A percentile compares a stretch with the other conserved stretches of the same genome.
Evolutionary conservation across 1,140 invertebrate genomes (phyloP).

Genomic region (Ips typographus): DNA sequence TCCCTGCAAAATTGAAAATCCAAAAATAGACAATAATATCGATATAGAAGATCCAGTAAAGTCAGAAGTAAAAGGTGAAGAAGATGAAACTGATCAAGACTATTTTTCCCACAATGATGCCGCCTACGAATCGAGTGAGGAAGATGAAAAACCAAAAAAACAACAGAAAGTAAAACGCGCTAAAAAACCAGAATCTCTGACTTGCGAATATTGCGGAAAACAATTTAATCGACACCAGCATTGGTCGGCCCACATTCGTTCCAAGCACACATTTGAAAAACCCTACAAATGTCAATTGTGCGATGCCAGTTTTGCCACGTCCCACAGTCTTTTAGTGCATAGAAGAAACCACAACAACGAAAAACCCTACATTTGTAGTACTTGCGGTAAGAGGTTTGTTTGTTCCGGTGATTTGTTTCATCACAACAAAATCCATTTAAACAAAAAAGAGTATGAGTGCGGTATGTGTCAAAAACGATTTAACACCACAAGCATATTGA

Average conservation of each 20-base stretch:
- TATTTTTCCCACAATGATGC: background rate
- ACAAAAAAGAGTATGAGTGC: slow-evolving; percentile 41
- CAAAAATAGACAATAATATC: background rate
- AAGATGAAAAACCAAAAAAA: slow-evolving; percentile 15
- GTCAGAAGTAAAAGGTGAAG: background rate
- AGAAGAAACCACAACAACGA: slow-evolving; percentile 41
- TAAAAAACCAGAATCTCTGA: slow-evolving; percentile 33
- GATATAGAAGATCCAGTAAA: background rate
- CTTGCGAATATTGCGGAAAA: slow-evolving; percentile 40
- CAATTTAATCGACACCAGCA: slow-evolving; percentile 39
- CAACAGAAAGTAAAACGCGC: slow-evolving; percentile 18
- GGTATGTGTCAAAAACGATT: slow-evolving; percentile 38
- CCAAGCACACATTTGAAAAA: slow-evolving; percentile 41
- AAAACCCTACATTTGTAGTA: slow-evolving; percentile 39
- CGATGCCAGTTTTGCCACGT: slow-evolving; percentile 37
- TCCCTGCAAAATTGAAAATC: background rate
- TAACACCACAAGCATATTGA: slow-evolving; percentile 38
- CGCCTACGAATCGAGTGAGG: background rate
- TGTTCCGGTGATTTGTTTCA: slow-evolving; percentile 39
- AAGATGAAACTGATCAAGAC: background rate
- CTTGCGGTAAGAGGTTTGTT: slow-evolving; percentile 38
- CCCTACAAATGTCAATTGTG: slow-evolving; percentile 40
- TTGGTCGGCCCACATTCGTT: slow-evolving; percentile 36
- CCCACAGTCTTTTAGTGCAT: slow-evolving; percentile 38
- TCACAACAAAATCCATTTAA: slow-evolving; percentile 42